Evolutionary conservation across 2,113 vertebrate genomes (phyloP), one percentile per base, ranked within the genome.

Genomic region (Suricata suricatta): DNA sequence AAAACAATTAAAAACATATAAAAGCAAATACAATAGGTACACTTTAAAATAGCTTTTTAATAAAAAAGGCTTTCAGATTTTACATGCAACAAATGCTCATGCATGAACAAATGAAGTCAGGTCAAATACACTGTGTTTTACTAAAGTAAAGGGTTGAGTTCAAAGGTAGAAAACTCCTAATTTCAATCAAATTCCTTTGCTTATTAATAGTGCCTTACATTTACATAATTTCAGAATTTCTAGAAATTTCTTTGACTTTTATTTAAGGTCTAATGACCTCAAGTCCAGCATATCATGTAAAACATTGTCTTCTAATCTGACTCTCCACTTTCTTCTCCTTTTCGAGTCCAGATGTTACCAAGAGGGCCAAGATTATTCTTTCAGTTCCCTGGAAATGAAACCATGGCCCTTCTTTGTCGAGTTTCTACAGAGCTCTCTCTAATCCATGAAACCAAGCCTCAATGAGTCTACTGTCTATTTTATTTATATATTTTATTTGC

Each of bases 1-100:
- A 90, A 94, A 96, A 86, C 93, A 96, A 93, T 93, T 83, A 88
- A 79, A 92, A 94, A 77, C 71, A 93, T 85, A 85, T 41, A 96
- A 80, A 88, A 47, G 35, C n/a, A 72, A 97, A 93, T 92, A 71
- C 17, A 95, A 47, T 83, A n/a, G 94, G 68, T 94, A 72, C 31
- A 79, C 92, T 92, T 94, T 13, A 83, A 92, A 96, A 89, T 87
- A 95, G 41, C 79, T 95, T 89, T 47, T 90, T 80, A 87, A 52
- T 69, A 71, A 84, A 88, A 89, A 63, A 35, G 17, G 25, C 25
- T 74, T 82, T 89, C 69, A 54, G 27, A 89, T 94, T 94, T 86
- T 81, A 91, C 6, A 1, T 64, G 69, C 64, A 95, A 87, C 44
- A 96, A 83, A 92, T 68, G 50, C 76, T 64, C 21, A 8, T 77